Percentiles rank a stretch among this genome's conserved stretches.
These are phyloP conservation scores for Odontamblyopus lacepedii DNA, from an alignment of 2,797 vertebrate genomes.

Conservation along the genomic window DNA sequence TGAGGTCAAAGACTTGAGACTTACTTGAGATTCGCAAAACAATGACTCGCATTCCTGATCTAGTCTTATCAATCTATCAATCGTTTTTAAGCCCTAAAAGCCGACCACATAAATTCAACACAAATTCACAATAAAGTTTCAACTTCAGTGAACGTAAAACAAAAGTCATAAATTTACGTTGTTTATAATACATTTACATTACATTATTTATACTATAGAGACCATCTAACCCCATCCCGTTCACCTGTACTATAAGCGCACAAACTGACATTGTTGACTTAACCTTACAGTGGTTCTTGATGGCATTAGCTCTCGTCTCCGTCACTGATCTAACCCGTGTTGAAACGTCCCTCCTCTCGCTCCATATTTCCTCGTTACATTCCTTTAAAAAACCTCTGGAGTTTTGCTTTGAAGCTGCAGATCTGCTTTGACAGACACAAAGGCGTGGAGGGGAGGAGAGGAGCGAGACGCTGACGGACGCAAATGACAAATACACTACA, in stretches of 20 bases:
- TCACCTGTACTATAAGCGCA: background rate
- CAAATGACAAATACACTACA: background rate
- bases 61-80: no score
- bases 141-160: no score
- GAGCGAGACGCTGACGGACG: constrained; percentile 28
- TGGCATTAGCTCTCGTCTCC: constrained; percentile 8
- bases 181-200: no score
- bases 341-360: constrained; percentile 21
- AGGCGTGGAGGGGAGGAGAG: constrained; percentile 25
- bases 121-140: no score
- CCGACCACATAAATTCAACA: no score
- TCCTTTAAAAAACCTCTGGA: constrained; percentile 6
- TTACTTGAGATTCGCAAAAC: no score
- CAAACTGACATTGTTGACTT: constrained; percentile 21
- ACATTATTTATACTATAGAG: no score
- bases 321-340: background rate
- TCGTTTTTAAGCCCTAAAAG: no score
- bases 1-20: no score
- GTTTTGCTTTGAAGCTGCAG: constrained; percentile 10
- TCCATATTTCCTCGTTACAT: background rate
- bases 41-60: no score
- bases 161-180: no score
- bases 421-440: constrained; percentile 8
- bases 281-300: constrained; percentile 15
- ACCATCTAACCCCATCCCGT: no score